phyloP scores from a whole-genome alignment of 2,113 vertebrate species.

The Cathartes aura region DNA sequence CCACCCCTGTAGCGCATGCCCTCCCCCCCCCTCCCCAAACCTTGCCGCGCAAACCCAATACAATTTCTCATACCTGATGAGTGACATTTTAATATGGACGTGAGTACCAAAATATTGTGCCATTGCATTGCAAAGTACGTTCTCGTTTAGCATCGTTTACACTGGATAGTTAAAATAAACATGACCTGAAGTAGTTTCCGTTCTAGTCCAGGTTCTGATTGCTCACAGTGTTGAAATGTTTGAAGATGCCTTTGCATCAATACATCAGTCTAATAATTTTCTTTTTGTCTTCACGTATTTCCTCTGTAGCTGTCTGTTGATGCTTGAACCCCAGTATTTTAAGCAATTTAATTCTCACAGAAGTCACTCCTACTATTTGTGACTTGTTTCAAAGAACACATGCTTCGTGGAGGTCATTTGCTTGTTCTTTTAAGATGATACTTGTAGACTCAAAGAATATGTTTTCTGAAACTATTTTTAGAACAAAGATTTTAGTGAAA shows the following conservation, averaged over 20 bases:
- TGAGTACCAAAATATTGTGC: background rate
- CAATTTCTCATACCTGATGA: background rate
- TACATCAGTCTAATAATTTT: background rate
- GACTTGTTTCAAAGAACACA: background rate
- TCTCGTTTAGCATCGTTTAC: background rate
- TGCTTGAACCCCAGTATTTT: background rate
- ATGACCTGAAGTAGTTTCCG: background rate
- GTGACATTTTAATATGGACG: background rate
- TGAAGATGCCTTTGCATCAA: background rate
- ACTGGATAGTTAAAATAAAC: background rate
- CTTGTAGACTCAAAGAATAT: background rate
- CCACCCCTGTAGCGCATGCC: too few species aligned
- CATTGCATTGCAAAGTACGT: background rate
- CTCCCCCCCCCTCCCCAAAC: too few species aligned
- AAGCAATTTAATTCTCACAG: background rate
- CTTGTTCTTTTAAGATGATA: background rate
- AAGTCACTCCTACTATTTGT: background rate
- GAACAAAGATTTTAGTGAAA: background rate
- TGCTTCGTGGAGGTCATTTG: background rate
- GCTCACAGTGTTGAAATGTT: background rate
- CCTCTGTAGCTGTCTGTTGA: background rate
- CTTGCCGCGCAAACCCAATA: too few species aligned
- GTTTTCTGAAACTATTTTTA: background rate
- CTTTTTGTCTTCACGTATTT: background rate
- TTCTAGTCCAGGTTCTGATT: background rate